These are phyloP conservation scores for Mystacides longicornis DNA, from an alignment of 2,888 invertebrate genomes.

Conservation along the genomic window DNA sequence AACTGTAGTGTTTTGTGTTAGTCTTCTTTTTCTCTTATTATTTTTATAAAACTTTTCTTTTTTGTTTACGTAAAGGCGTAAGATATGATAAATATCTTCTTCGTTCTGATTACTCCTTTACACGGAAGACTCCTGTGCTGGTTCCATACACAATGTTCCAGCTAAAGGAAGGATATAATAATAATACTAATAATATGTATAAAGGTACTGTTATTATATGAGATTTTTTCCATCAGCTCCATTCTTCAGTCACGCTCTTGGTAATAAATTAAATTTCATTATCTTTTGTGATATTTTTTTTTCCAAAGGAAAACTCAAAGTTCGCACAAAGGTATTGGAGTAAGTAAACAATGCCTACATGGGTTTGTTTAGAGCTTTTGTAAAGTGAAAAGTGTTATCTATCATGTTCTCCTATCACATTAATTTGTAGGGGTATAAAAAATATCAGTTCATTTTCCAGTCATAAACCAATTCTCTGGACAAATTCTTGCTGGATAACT, in stretches of 20 bases:
- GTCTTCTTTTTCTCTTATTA: neutral
- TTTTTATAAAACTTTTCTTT: neutral
- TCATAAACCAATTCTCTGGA: too few relatives aligned
- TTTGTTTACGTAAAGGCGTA: neutral
- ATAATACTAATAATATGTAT: neutral
- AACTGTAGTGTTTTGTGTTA: neutral
- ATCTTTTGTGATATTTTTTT: neutral
- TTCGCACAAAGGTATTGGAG: too few relatives aligned
- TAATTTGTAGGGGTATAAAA: too few relatives aligned
- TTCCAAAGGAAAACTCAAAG: too few relatives aligned
- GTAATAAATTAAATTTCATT: neutral
- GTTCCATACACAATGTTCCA: too few relatives aligned
- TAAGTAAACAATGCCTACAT: too few relatives aligned
- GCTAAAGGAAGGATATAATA: neutral
- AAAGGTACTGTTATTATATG: too few relatives aligned
- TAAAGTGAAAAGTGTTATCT: too few relatives aligned
- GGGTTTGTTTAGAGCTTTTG: too few relatives aligned
- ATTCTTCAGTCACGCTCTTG: neutral
- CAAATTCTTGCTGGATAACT: too few relatives aligned
- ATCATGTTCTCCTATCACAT: too few relatives aligned
- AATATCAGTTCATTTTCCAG: too few relatives aligned
- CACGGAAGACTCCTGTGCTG: neutral
- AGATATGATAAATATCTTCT: constrained; percentile 1
- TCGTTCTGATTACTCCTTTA: neutral
- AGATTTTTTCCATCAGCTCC: neutral